Evolutionary conservation across 2,797 vertebrate genomes (phyloP).

Genomic region (Alauda arvensis): DNA sequence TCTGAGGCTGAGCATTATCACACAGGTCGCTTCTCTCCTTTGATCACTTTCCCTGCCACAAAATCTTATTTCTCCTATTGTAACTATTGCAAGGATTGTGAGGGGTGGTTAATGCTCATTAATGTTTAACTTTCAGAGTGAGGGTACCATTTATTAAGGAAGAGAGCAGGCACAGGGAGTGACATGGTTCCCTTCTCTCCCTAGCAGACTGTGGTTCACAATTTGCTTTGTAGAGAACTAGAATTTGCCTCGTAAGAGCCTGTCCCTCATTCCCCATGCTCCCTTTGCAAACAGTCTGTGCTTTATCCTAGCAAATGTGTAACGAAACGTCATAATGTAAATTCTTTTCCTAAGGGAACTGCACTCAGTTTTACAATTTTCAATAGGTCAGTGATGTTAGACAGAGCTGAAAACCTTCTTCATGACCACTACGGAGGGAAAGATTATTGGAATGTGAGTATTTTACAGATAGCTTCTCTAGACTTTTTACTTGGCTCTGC

Average conservation of each 20-base stretch:
- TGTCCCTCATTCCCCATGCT: neutral
- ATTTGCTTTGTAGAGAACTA: neutral
- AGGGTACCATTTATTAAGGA: neutral
- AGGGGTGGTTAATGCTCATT: neutral
- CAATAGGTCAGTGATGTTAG: constrained; percentile 92
- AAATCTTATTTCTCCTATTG: neutral
- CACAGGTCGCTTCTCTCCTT: neutral
- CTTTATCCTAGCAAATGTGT: neutral
- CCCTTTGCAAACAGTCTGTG: neutral
- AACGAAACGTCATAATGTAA: neutral
- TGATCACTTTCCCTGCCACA: neutral
- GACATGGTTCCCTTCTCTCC: neutral
- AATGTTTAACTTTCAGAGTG: neutral
- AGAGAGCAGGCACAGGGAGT: neutral
- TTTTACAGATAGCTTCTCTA: neutral
- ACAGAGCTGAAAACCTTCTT: constrained; percentile 94
- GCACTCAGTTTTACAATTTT: constrained; percentile 27
- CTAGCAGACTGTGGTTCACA: neutral
- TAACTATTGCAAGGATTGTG: neutral
- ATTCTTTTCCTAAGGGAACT: constrained; percentile 14
- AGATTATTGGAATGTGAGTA: constrained; percentile 97
- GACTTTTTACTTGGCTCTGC: neutral
- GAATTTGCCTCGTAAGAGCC: neutral
- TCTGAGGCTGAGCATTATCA: neutral
- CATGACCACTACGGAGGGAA: constrained; percentile 95